These are phyloP conservation scores for Leptoclinus maculatus DNA, from an alignment of 2,797 vertebrate species.

Conservation along the genomic window DNA sequence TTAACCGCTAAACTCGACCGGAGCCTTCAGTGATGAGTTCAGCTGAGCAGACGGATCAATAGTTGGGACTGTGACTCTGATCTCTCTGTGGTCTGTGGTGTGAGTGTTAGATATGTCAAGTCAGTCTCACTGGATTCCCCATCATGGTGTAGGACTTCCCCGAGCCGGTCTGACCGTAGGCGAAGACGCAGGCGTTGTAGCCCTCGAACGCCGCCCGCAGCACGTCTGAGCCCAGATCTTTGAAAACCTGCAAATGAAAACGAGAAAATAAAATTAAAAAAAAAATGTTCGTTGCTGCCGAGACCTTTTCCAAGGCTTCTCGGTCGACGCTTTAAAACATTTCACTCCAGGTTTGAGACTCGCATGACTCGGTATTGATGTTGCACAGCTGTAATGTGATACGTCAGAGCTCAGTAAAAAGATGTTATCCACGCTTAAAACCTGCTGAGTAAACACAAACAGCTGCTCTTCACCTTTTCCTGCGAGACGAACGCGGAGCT, in stretches of 20 bases:
- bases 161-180: conserved; percentile 97
- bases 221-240: conserved; percentile 92
- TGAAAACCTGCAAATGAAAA: conserved; percentile 88
- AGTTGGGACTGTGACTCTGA: not conserved
- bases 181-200: conserved; percentile 97
- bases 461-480: conserved; percentile 87
- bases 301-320: not conserved
- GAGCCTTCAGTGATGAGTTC: not conserved
- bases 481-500: conserved; percentile 89
- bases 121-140: conserved; percentile 88
- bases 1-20: not conserved
- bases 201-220: conserved; percentile 96
- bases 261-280: not conserved
- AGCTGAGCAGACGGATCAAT: not conserved
- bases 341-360: not conserved
- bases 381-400: not conserved
- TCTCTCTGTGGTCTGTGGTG: not conserved
- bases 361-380: conserved; percentile 18
- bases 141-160: conserved; percentile 99
- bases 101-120: not conserved
- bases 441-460: not conserved
- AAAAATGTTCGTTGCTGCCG: too few species aligned
- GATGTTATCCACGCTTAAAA: not conserved
- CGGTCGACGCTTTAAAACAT: not conserved
- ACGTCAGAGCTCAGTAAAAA: not conserved